phyloP scores from a whole-genome alignment of 2,113 vertebrate species.

The Mandrillus leucophaeus region DNA sequence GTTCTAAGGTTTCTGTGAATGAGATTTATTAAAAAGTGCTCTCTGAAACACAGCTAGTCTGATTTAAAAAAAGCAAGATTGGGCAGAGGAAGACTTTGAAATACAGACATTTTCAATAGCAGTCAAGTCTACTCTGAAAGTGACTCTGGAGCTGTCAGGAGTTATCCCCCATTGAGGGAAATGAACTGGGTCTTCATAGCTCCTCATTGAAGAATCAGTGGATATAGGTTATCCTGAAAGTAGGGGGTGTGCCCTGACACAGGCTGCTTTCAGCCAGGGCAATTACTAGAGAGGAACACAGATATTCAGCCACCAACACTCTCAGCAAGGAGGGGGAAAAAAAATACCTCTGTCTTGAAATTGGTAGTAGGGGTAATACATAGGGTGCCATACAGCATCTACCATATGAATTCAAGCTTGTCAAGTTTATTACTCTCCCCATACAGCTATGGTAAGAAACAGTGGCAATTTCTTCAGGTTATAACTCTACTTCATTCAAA shows the following conservation, averaged over 20 bases:
- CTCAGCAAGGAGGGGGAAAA: background rate
- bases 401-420: background rate
- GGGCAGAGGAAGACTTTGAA: background rate
- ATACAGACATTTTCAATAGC: background rate
- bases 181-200: background rate
- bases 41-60: background rate
- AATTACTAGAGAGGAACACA: background rate
- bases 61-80: background rate
- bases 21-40: background rate
- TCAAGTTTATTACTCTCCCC: background rate
- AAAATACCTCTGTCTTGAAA: background rate
- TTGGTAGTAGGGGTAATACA: accelerated
- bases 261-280: background rate
- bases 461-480: background rate
- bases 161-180: background rate
- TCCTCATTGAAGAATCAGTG: background rate
- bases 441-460: background rate
- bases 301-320: background rate
- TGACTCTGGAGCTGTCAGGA: background rate
- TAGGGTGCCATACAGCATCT: no score
- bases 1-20: background rate
- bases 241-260: background rate
- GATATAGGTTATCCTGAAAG: background rate
- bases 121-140: background rate
- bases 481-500: background rate